Percentiles rank a stretch among this genome's conserved stretches.
Evolutionary conservation across 2,888 invertebrate genomes (phyloP).

Genomic region (Cremastinae sp.): DNA sequence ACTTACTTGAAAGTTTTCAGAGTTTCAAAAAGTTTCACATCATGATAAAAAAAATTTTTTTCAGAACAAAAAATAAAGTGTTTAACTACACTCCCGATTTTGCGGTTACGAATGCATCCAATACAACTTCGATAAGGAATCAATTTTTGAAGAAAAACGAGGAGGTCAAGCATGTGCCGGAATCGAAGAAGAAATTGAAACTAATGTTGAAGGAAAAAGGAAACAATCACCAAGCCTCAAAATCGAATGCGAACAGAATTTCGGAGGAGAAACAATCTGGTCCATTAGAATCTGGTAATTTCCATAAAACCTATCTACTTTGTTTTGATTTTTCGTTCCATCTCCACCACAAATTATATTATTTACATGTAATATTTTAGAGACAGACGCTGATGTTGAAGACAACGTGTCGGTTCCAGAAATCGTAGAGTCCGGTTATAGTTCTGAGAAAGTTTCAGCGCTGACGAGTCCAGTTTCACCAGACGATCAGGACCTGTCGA

Average conservation of each 20-base stretch:
- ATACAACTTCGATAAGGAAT: constrained; percentile 82
- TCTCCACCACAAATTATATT: too few relatives aligned
- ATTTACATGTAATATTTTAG: constrained; percentile 76
- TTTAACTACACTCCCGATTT: constrained; percentile 70
- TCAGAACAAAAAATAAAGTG: constrained; percentile 69
- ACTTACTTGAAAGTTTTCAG: constrained; percentile 28
- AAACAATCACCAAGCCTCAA: constrained; percentile 43
- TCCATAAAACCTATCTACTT: not conserved
- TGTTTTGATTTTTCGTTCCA: too few relatives aligned
- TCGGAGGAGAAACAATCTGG: constrained; percentile 69
- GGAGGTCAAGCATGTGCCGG: constrained; percentile 83
- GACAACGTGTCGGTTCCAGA: constrained; percentile 84
- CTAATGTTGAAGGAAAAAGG: constrained; percentile 26
- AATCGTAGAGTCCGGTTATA: constrained; percentile 86
- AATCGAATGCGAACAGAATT: constrained; percentile 60
- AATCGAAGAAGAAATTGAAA: constrained; percentile 79
- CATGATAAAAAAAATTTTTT: constrained; percentile 60
- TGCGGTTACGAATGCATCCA: constrained; percentile 66
- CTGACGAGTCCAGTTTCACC: constrained; percentile 82
- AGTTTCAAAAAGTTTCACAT: too few relatives aligned
- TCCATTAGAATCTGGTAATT: constrained; percentile 62
- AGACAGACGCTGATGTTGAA: constrained; percentile 91
- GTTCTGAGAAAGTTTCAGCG: constrained; percentile 83
- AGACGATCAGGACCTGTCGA: constrained; percentile 58
- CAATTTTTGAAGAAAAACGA: constrained; percentile 82